Evolutionary conservation across 2,888 invertebrate species (phyloP).

Genomic region (Maniola hyperantus): DNA sequence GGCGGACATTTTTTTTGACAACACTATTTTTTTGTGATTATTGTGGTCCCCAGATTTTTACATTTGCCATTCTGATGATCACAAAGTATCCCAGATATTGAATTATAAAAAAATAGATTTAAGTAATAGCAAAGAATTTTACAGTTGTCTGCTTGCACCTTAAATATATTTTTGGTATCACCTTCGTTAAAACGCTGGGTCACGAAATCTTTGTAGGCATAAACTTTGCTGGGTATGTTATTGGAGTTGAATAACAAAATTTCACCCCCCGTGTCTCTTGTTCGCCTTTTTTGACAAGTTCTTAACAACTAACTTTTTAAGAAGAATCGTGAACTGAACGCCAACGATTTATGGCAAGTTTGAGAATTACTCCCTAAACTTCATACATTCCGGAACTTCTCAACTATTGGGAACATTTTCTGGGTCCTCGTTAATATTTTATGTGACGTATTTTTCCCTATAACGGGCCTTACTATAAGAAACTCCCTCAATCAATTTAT

Average conservation of each 20-base stretch:
- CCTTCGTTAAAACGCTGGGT: background rate
- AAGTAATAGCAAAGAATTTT: too few species aligned
- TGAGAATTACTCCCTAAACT: conserved; percentile 16
- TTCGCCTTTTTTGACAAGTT: conserved; percentile 27
- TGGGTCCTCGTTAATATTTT: conserved; percentile 4
- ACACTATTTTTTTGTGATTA: too few species aligned
- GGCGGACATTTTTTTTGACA: too few species aligned
- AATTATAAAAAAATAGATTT: too few species aligned
- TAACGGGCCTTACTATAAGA: background rate
- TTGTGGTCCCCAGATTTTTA: too few species aligned
- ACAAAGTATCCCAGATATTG: too few species aligned
- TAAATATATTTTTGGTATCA: background rate
- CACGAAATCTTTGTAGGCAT: background rate
- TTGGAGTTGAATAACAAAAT: conserved; percentile 14
- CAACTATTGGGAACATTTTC: conserved; percentile 18
- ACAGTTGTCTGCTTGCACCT: too few species aligned
- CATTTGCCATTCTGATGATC: too few species aligned
- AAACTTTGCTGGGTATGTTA: conserved; percentile 10
- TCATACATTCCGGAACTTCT: conserved; percentile 12
- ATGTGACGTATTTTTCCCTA: background rate
- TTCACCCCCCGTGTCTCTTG: conserved; percentile 10
- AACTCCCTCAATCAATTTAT: background rate
- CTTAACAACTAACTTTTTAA: conserved; percentile 37
- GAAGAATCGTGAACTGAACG: conserved; percentile 37
- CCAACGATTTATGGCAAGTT: conserved; percentile 33